Evolutionary conservation across 1,140 invertebrate species (phyloP).

Genomic region (Ceratosolen fusciceps): DNA sequence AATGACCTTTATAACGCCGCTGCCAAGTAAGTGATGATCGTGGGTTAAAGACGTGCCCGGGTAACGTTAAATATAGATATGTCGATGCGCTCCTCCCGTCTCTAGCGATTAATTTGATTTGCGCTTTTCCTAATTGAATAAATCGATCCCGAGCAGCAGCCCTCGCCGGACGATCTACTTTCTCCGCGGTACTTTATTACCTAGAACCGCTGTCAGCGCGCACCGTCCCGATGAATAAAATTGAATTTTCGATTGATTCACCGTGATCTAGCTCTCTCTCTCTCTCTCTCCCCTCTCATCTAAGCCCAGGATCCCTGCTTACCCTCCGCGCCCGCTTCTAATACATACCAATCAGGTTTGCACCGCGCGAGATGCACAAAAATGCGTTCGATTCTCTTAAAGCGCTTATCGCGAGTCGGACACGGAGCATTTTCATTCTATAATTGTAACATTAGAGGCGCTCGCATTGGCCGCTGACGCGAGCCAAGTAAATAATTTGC

Average conservation of each 20-base stretch:
- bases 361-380: no score
- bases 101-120: slow-evolving; percentile 39
- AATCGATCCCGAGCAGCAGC: neutral
- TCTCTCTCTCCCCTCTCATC: neutral
- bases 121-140: slow-evolving; percentile 16
- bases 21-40: slow-evolving; percentile 1
- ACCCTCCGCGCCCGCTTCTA: no score
- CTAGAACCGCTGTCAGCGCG: no score
- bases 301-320: no score
- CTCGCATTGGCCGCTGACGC: no score
- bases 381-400: no score
- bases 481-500: neutral
- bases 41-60: slow-evolving; percentile 1
- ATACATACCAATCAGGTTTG: no score
- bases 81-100: slow-evolving; percentile 17
- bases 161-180: neutral
- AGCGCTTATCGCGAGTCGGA: no score
- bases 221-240: no score
- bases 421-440: neutral
- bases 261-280: no score
- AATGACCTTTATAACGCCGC: slow-evolving; percentile 31
- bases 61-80: slow-evolving; percentile 37
- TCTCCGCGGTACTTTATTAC: no score
- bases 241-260: no score
- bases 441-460: neutral